phyloP scores from a whole-genome alignment of 53 echinoderm and acorn worm species.

The Zoroaster sp. region DNA sequence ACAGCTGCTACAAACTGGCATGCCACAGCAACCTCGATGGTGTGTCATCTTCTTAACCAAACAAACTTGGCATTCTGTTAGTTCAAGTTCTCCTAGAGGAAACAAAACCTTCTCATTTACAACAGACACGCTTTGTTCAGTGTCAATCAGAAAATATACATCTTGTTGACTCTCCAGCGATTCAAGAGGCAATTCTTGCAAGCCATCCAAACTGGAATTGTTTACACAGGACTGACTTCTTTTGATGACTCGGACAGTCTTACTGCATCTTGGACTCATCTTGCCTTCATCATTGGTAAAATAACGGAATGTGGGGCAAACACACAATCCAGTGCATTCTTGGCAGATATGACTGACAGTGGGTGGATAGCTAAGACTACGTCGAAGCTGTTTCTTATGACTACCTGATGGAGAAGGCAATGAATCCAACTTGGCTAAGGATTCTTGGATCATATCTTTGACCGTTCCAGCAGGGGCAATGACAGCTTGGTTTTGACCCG shows the following conservation, averaged over 20 bases:
- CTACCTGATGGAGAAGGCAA: neutral
- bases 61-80: conserved; percentile 53
- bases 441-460: neutral
- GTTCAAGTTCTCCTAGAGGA: neutral
- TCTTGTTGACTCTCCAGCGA: neutral
- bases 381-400: neutral
- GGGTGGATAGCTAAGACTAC: conserved; percentile 32
- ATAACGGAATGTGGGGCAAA: neutral
- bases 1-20: conserved; percentile 57
- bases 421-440: conserved; percentile 3
- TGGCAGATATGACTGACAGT: neutral
- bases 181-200: neutral
- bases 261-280: neutral
- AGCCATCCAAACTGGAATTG: neutral
- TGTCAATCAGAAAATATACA: neutral
- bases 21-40: conserved; percentile 39
- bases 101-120: neutral
- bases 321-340: neutral
- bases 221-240: neutral
- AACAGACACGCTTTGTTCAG: neutral
- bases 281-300: neutral
- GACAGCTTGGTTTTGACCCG: neutral
- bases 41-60: neutral
- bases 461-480: neutral
- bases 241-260: neutral